Conservation (phyloP, 2,888 invertebrate genomes). For the Eristalinus aeneus region DNA sequence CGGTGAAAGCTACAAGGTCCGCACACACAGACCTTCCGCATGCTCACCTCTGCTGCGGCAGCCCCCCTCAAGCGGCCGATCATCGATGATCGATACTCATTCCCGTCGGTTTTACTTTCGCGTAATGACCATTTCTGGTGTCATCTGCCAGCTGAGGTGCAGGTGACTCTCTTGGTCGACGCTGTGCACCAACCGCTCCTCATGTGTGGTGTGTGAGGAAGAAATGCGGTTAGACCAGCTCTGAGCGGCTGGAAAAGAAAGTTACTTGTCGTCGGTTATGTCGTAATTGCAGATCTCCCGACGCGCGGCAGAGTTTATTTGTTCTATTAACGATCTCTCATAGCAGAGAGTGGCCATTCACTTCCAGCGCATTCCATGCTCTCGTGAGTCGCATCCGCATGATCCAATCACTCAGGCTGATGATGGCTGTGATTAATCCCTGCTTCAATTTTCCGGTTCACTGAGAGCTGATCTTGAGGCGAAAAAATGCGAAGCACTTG, state of each 20-base stretch:
- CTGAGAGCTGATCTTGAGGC: conserved; percentile 20
- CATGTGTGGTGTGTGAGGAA: background rate
- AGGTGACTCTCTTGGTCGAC: background rate
- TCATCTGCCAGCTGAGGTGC: conserved; percentile 38
- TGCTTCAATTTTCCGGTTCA: conserved; percentile 32
- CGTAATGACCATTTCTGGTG: conserved; percentile 68
- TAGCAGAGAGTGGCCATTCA: conserved; percentile 2
- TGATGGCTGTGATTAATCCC: conserved; percentile 20
- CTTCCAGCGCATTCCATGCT: conserved; percentile 44
- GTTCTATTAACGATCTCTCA: conserved; percentile 39
- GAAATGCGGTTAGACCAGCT: conserved; percentile 41
- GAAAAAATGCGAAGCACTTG: conserved; percentile 9
- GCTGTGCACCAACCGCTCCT: background rate
- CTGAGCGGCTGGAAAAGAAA: conserved; percentile 56
- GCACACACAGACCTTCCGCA: conserved; percentile 12
- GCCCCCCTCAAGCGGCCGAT: background rate
- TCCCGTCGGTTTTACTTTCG: conserved; percentile 63
- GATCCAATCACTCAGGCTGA: background rate
- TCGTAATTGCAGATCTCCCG: conserved; percentile 58
- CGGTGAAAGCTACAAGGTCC: conserved; percentile 47
- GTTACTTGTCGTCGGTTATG: conserved; percentile 52
- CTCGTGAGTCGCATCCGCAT: background rate
- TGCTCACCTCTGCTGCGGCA: background rate
- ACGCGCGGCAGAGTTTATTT: conserved; percentile 38
- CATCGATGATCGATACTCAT: conserved; percentile 45